Percentiles rank a stretch among this genome's conserved stretches.
These are phyloP conservation scores for Cotesia typhae DNA, from an alignment of 1,140 invertebrate genomes.

Conservation along the genomic window DNA sequence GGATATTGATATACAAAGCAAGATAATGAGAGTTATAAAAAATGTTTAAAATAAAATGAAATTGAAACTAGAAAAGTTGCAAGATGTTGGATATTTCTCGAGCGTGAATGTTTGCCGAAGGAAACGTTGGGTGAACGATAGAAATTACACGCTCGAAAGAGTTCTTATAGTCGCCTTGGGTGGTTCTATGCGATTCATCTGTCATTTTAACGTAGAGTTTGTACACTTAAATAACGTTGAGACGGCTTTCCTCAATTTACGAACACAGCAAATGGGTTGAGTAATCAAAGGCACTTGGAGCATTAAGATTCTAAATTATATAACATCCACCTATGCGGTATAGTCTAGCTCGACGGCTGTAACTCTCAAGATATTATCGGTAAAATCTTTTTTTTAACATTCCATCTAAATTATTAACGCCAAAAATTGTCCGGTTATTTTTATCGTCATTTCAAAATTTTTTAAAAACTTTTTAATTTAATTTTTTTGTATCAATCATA, in stretches of 20 bases:
- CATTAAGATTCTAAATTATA: conserved; percentile 2
- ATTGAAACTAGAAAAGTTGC: conserved; percentile 18
- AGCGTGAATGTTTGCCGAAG: conserved; percentile 34
- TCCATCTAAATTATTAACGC: too few species aligned
- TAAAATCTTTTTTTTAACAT: too few species aligned
- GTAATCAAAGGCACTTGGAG: conserved; percentile 15
- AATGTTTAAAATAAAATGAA: conserved; percentile 4
- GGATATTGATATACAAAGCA: not conserved
- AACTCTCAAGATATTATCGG: too few species aligned
- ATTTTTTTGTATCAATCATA: too few species aligned
- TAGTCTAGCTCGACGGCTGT: not conserved
- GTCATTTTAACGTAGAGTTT: conserved; percentile 24
- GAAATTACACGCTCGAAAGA: conserved; percentile 38
- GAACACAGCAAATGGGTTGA: conserved; percentile 29
- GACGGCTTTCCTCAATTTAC: conserved; percentile 27
- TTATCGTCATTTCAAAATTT: too few species aligned
- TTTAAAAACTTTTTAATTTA: too few species aligned
- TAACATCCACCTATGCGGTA: not conserved
- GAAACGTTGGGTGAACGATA: conserved; percentile 36
- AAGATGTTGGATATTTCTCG: conserved; percentile 14
- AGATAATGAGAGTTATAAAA: conserved; percentile 12
- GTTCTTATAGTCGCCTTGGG: conserved; percentile 37
- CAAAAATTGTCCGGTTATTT: too few species aligned
- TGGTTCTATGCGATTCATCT: conserved; percentile 34
- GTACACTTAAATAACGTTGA: conserved; percentile 36